A percentile compares a stretch with the other conserved stretches of the same genome.
Conservation (phyloP, 2,113 vertebrate species). For the Aegithalos caudatus region DNA sequence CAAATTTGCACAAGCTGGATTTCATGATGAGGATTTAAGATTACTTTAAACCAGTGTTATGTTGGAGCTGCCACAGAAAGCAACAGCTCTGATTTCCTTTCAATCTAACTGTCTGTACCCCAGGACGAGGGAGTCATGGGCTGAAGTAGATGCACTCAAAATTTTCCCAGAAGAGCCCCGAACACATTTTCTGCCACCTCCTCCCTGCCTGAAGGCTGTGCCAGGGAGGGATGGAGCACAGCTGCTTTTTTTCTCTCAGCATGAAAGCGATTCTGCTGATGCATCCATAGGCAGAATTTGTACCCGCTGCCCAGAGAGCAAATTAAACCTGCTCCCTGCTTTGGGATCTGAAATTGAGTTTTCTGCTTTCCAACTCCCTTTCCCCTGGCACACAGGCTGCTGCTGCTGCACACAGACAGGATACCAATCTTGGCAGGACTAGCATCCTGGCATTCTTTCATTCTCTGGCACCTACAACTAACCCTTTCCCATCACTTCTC, state of each 20-base stretch:
- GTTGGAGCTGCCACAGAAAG: background rate
- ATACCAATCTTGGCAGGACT: background rate
- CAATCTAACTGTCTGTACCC: background rate
- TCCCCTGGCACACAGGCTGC: background rate
- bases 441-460: background rate
- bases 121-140: background rate
- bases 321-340: background rate
- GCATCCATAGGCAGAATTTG: background rate
- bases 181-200: background rate
- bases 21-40: background rate
- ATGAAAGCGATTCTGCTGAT: background rate
- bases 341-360: background rate
- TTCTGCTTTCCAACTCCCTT: background rate
- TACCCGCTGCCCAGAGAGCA: fast-evolving
- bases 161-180: background rate
- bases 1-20: background rate
- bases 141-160: background rate
- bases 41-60: background rate
- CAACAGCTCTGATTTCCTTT: background rate
- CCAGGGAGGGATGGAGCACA: background rate
- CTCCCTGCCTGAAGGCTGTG: background rate
- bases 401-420: background rate
- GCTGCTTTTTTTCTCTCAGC: background rate
- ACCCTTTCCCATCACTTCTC: background rate
- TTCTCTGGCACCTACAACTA: background rate